phyloP scores from a whole-genome alignment of 2,888 invertebrate species.

The Clistopyga incitator region DNA sequence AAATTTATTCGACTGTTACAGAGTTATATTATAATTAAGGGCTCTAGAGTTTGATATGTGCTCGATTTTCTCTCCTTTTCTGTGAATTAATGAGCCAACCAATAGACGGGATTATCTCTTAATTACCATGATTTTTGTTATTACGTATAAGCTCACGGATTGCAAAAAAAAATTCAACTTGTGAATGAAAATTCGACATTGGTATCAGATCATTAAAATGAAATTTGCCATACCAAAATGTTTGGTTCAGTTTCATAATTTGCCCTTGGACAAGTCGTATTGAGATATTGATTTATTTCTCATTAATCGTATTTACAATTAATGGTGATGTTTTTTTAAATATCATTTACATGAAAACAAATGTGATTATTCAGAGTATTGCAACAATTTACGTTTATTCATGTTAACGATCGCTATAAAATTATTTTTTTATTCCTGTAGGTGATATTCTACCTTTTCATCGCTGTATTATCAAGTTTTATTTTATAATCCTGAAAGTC shows the following conservation, averaged over 20 bases:
- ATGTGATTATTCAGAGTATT: neutral
- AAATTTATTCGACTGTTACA: neutral
- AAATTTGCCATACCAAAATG: neutral
- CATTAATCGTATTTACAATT: too few species aligned
- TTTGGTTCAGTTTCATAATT: neutral
- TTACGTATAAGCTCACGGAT: neutral
- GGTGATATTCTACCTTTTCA: too few species aligned
- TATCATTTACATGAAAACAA: neutral
- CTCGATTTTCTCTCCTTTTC: neutral
- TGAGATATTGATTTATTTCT: too few species aligned
- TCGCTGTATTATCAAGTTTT: too few species aligned
- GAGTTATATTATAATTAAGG: constrained; percentile 4
- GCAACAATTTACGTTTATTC: too few species aligned
- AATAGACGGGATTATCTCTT: neutral
- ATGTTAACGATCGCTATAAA: too few species aligned
- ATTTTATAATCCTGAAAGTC: too few species aligned
- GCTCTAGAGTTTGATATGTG: neutral
- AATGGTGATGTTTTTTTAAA: too few species aligned
- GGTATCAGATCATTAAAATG: neutral
- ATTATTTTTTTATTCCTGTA: too few species aligned
- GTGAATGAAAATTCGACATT: neutral
- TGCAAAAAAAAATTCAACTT: neutral
- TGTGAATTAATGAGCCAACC: neutral
- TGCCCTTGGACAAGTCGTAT: too few species aligned
- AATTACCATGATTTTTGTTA: neutral